A percentile compares a stretch with the other conserved stretches of the same genome.
Evolutionary conservation across 1,140 invertebrate species (phyloP).

Genomic region (Littorina saxatilis): DNA sequence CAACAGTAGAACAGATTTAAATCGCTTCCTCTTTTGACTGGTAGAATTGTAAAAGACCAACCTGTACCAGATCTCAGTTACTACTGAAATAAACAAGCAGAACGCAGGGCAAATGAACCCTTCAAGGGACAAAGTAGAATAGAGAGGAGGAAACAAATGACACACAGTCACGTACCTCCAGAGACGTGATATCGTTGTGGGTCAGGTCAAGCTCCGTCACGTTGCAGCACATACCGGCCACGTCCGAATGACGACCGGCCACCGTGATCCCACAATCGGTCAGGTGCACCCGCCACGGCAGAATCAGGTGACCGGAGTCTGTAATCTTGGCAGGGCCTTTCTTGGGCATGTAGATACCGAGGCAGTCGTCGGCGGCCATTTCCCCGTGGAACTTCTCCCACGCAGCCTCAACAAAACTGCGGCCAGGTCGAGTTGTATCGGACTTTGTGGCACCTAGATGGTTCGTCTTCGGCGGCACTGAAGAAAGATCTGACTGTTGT

Average conservation of each 20-base stretch:
- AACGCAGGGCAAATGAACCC: too few species aligned
- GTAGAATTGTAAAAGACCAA: too few species aligned
- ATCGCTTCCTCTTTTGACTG: too few species aligned
- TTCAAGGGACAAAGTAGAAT: too few species aligned
- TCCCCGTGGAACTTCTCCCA: constrained; percentile 86
- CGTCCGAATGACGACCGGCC: constrained; percentile 85
- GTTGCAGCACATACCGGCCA: constrained; percentile 87
- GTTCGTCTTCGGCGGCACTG: too few species aligned
- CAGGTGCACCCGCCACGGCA: constrained; percentile 88
- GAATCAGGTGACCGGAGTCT: constrained; percentile 84
- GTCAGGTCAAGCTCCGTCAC: constrained; percentile 93
- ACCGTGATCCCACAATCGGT: constrained; percentile 92
- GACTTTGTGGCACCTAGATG: constrained; percentile 5
- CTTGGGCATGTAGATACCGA: constrained; percentile 59
- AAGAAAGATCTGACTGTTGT: too few species aligned
- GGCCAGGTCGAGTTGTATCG: not conserved
- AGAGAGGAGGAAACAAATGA: too few species aligned
- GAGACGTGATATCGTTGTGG: constrained; percentile 90
- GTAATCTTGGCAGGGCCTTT: constrained; percentile 78
- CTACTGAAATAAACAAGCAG: too few species aligned
- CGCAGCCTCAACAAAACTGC: constrained; percentile 84
- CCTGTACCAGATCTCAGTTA: too few species aligned
- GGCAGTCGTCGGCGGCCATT: constrained; percentile 71
- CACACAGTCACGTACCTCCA: constrained; percentile 85
- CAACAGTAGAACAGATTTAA: too few species aligned